These are phyloP conservation scores for Galeopsomyia nigrocyanea DNA, from an alignment of 2,888 invertebrate species.

Conservation along the genomic window DNA sequence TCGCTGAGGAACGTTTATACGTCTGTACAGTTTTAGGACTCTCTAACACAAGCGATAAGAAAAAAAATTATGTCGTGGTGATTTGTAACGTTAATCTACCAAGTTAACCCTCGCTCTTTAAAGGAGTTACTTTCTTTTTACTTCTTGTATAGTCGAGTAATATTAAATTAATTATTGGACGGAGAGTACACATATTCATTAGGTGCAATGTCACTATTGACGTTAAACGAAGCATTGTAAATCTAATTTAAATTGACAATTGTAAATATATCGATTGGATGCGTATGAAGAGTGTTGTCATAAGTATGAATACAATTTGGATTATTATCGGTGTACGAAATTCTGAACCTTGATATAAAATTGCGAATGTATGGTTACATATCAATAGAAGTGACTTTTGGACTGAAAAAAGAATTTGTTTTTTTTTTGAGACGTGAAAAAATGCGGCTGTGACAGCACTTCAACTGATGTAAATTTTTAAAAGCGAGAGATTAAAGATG, in stretches of 20 bases:
- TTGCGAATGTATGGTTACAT: background rate
- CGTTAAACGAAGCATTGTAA: background rate
- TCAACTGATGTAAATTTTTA: conserved; percentile 23
- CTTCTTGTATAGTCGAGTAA: conserved; percentile 6
- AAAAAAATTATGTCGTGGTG: conserved; percentile 14
- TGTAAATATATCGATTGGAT: conserved; percentile 37
- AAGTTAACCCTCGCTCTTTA: background rate
- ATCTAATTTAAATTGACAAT: conserved; percentile 7
- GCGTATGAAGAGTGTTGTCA: conserved; percentile 8
- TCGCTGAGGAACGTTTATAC: background rate
- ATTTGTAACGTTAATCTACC: conserved; percentile 15
- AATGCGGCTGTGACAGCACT: conserved; percentile 8
- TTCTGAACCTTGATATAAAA: background rate
- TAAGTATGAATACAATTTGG: background rate
- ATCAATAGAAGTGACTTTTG: background rate
- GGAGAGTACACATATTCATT: conserved; percentile 2
- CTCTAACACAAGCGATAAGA: background rate
- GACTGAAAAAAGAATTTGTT: background rate
- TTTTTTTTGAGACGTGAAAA: background rate
- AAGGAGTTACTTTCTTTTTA: background rate
- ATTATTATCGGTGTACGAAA: conserved; percentile 17
- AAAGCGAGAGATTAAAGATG: background rate
- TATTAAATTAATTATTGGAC: conserved; percentile 8
- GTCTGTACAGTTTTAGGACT: background rate
- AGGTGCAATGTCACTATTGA: background rate